Conservation (phyloP, 2,113 vertebrate species). For the Myotis davidii region DNA sequence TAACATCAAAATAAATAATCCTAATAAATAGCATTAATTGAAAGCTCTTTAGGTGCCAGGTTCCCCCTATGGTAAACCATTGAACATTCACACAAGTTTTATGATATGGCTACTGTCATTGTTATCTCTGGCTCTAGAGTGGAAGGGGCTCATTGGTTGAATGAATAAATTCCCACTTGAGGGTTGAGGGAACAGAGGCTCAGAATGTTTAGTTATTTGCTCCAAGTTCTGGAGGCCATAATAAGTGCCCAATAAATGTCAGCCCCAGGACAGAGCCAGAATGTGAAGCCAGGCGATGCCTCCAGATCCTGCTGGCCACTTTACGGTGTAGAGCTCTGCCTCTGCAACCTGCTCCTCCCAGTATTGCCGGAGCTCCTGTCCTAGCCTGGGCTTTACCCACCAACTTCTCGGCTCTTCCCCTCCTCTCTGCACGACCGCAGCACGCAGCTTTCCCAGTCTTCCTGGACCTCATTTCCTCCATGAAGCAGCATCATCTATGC, state of each 20-base stretch:
- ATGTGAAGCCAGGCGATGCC: background rate
- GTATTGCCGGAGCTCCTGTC: background rate
- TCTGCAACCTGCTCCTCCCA: background rate
- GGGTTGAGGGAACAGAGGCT: background rate
- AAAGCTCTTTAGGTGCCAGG: background rate
- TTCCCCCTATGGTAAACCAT: background rate
- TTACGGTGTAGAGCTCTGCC: background rate
- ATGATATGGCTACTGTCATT: background rate
- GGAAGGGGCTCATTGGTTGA: background rate
- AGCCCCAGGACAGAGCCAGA: background rate
- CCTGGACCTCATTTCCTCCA: background rate
- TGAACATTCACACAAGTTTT: fast-evolving
- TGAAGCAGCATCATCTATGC: background rate
- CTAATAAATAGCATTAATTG: background rate
- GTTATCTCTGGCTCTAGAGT: background rate
- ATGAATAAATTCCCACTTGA: background rate
- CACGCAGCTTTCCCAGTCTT: background rate
- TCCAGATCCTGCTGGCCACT: background rate
- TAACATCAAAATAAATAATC: background rate
- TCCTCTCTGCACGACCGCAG: fast-evolving
- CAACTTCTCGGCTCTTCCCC: background rate
- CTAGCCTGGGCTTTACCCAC: background rate
- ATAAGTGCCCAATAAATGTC: background rate
- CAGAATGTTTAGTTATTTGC: background rate
- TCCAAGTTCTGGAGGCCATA: background rate